Percentiles rank a stretch among this genome's conserved stretches.
Evolutionary conservation across 1,140 invertebrate species (phyloP).

Genomic region (Trichomalopsis sarcophagae): DNA sequence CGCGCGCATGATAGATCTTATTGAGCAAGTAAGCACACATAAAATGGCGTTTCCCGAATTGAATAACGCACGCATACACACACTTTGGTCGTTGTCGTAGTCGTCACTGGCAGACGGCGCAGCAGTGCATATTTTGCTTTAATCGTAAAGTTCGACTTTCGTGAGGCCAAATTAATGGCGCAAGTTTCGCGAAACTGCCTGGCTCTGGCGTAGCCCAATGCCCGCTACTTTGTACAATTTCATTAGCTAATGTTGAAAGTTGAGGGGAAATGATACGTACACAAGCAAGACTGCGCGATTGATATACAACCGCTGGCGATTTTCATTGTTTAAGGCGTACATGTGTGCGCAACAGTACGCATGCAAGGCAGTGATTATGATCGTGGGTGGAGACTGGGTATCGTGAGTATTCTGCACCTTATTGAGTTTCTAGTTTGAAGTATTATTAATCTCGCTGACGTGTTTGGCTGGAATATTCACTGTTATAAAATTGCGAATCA

Average conservation of each 20-base stretch:
- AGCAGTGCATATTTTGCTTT: background rate
- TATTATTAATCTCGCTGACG: too few relatives aligned
- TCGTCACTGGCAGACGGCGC: background rate
- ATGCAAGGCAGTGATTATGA: too few relatives aligned
- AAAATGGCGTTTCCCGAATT: background rate
- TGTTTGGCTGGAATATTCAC: too few relatives aligned
- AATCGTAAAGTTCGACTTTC: background rate
- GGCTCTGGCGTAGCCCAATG: background rate
- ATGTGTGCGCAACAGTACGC: background rate
- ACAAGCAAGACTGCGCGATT: background rate
- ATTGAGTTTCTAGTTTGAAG: too few relatives aligned
- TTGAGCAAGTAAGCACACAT: background rate
- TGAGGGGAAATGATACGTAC: background rate
- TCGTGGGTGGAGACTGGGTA: too few relatives aligned
- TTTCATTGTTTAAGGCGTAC: too few relatives aligned
- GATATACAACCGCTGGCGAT: background rate
- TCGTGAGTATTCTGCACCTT: too few relatives aligned
- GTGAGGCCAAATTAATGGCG: background rate
- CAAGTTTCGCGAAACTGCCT: slow-evolving; percentile 1
- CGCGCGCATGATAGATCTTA: slow-evolving; percentile 4
- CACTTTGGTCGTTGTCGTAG: background rate
- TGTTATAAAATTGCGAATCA: too few relatives aligned
- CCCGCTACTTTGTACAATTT: slow-evolving; percentile 3
- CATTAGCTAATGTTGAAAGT: slow-evolving; percentile 15
- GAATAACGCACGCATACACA: background rate